Base-by-base conservation (phyloP, 2,113 vertebrate genomes). In the Piaya cayana region DNA sequence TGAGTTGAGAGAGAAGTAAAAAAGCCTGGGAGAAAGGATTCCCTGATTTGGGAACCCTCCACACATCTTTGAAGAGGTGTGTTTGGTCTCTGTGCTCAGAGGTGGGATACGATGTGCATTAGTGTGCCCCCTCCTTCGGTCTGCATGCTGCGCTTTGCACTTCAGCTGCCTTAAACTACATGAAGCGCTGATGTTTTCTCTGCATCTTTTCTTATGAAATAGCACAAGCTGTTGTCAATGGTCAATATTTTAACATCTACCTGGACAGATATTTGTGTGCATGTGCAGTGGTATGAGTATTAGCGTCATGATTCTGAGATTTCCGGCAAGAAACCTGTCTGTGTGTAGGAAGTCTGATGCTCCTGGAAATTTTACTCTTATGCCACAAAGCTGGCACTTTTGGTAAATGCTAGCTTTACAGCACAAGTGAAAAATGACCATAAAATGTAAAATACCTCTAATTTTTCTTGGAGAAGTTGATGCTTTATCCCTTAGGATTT, bases 101-200 rank as follows among this genome's bases (percentile, higher is more conserved):
- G 36, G 0, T 23, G 45, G 27, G 70, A 20, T 1, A 5, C 6
- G 65, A 9, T 82, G 30, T 22, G 7, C 37, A 9, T 32, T 13
- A 25, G 8, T 0, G 0, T 64, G 42, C 23, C 42, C 6, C 6
- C 12, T 70, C 0, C 25, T 5, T 45, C 15, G 12, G 15, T 42
- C 45, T 47, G 6, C 17, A 5, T 65, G 42, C 34, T 30, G 0
- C 29, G 8, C 8, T 42, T 95, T 82, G 55, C 30, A 11, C 5
- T 69, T 76, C 22, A 72, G 17, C 8, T 4, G 4, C 34, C 22
- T 43, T 52, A 21, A 68, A 87, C 59, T 56, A 42, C 1, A 3
- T 2, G 22, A 74, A 12, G 27, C 14, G 15, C 17, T 25, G 23
- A 11, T 58, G 4, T 14, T 82, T 82, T 37, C n/a, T 71, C 4